Evolutionary conservation across 2,797 vertebrate species (phyloP).

Genomic region (Hydrophis major): DNA sequence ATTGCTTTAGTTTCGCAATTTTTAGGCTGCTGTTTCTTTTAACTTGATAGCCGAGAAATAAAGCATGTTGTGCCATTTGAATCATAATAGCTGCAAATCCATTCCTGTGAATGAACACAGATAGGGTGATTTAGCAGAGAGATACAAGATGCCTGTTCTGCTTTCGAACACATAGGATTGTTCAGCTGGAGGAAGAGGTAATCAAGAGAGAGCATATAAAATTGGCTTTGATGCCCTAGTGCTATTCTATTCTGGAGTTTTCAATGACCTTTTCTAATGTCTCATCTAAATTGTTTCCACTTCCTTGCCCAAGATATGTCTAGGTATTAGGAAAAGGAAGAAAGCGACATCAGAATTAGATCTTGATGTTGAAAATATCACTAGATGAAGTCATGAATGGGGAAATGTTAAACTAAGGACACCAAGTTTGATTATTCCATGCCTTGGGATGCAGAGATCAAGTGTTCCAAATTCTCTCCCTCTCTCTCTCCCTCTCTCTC

Average conservation of each 20-base stretch:
- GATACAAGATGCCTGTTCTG: slow-evolving; percentile 73
- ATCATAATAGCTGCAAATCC: slow-evolving; percentile 80
- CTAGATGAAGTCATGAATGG: not conserved
- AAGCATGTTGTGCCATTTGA: slow-evolving; percentile 77
- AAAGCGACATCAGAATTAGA: not conserved
- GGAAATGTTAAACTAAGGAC: no score
- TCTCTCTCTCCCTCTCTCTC: no score
- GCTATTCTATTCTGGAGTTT: slow-evolving; percentile 49
- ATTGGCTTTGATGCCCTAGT: slow-evolving; percentile 57
- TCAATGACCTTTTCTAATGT: not conserved
- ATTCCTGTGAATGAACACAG: slow-evolving; percentile 75
- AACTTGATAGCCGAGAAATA: slow-evolving; percentile 63
- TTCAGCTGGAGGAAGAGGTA: slow-evolving; percentile 71
- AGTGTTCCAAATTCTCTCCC: not conserved
- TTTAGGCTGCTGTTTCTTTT: slow-evolving; percentile 54
- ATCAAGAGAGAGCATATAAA: slow-evolving; percentile 69
- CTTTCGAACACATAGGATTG: slow-evolving; percentile 67
- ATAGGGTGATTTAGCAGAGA: slow-evolving; percentile 79
- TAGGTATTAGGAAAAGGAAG: not conserved
- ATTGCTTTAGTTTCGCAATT: slow-evolving; percentile 69
- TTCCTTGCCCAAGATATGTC: not conserved
- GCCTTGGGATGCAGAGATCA: not conserved
- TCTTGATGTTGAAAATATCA: not conserved
- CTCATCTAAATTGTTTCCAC: not conserved
- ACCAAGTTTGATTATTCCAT: not conserved